These are phyloP conservation scores for Myxocyprinus asiaticus DNA, from an alignment of 2,113 vertebrate genomes.

Conservation along the genomic window DNA sequence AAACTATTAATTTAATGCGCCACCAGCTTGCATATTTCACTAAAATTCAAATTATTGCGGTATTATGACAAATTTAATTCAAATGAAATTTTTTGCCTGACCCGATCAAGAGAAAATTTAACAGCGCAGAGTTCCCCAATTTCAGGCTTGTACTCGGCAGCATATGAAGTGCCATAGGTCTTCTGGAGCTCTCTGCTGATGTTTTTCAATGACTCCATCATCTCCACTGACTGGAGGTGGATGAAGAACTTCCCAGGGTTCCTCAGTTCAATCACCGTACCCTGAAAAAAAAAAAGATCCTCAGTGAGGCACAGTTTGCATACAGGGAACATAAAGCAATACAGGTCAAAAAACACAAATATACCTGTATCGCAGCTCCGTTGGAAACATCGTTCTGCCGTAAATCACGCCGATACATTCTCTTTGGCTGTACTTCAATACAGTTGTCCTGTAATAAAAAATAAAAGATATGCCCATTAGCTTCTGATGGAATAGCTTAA, in stretches of 20 bases:
- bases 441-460: not conserved
- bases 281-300: conserved; percentile 67
- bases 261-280: conserved; percentile 77
- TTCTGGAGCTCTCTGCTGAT: conserved; percentile 78
- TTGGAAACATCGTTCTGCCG: conserved; percentile 65
- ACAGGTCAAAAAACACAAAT: not conserved
- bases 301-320: not conserved
- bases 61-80: not conserved
- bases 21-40: not conserved
- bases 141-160: conserved; percentile 69
- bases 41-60: not conserved
- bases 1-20: too few species aligned
- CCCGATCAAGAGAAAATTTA: conserved; percentile 83
- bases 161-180: conserved; percentile 46
- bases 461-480: too few species aligned
- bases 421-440: conserved; percentile 52
- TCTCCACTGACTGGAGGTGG: conserved; percentile 68
- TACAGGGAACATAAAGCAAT: not conserved
- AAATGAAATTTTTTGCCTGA: conserved; percentile 59
- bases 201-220: conserved; percentile 68
- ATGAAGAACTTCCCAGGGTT: conserved; percentile 83
- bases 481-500: too few species aligned
- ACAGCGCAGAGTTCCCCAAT: conserved; percentile 84
- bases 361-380: conserved; percentile 81
- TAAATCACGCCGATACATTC: conserved; percentile 78